Evolutionary conservation across 2,113 vertebrate species (phyloP), one percentile per base, ranked within the genome.

Genomic region (Gorsachius goisagi): DNA sequence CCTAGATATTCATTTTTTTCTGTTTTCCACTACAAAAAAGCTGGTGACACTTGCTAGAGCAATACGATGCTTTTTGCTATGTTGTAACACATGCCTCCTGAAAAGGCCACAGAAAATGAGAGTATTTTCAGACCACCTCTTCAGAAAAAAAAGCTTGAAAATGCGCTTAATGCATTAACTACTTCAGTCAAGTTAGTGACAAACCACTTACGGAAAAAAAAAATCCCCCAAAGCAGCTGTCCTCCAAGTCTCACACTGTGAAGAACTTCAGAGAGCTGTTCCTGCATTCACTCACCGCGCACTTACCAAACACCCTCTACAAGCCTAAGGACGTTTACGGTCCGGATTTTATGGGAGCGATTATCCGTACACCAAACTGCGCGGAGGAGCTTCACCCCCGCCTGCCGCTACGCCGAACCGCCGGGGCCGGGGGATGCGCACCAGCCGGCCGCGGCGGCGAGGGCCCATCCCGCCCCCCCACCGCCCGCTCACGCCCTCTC

Each of bases 281-380:
- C 32, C 66, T 5, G 39, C n/a, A 3, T 1, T 16, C 35, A 7
- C 58, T 35, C n/a, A 2, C 2, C 24, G 4, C 39, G 26, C 81
- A 2, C 24, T 1, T 22, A 9, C 16, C 55, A 11, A 30, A 7
- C 66, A 8, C 12, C 30, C 4, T 0, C 52, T 7, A 9, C 32
- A 6, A 0, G 39, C 32, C 37, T 3, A 2, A 2, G 18, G 9
- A 4, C 0, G n/a, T 2, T 24, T 28, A 4, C 2, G 12, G 33
- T 6, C 35, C 52, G 2, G 24, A 4, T 11, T 7, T 10, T 3
- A 12, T 0, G 12, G 44, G 14, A 2, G n/a, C 3, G 16, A 3
- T 4, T 9, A 5, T 2, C 30, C 41, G 2, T 12, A 7, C 19
- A 6, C 17, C 0, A 15, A 11, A 10, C 49, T 0, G 30, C 7